Evolutionary conservation across 2,797 vertebrate genomes (phyloP).

Genomic region (Tachyglossus aculeatus): DNA sequence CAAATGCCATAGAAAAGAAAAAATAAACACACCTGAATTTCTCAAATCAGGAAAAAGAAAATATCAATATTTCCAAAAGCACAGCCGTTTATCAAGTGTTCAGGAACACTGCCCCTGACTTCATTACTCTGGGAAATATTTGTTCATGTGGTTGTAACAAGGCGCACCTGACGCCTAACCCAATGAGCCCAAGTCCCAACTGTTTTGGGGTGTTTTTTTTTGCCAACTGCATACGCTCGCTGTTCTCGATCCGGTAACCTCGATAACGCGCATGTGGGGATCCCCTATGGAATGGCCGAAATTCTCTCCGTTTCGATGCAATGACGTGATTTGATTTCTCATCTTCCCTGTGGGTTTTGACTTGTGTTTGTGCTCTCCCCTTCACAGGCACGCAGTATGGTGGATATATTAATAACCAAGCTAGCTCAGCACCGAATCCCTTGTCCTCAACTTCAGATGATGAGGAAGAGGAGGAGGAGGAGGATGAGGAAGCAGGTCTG

Average conservation of each 20-base stretch:
- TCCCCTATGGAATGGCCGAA: slow-evolving; percentile 61
- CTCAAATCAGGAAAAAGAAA: too few species aligned
- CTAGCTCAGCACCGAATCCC: slow-evolving; percentile 90
- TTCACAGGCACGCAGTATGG: slow-evolving; percentile 94
- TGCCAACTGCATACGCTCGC: slow-evolving; percentile 50
- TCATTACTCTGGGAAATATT: too few species aligned
- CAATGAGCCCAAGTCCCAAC: slow-evolving; percentile 34
- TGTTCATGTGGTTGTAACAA: too few species aligned
- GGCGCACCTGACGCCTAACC: slow-evolving; percentile 45
- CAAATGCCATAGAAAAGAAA: too few species aligned
- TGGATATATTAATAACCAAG: slow-evolving; percentile 94
- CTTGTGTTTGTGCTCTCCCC: slow-evolving; percentile 84
- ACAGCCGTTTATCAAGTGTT: too few species aligned
- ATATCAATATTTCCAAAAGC: too few species aligned
- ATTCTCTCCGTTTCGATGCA: slow-evolving; percentile 72
- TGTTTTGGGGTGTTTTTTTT: too few species aligned
- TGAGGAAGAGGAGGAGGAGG: slow-evolving; percentile 88
- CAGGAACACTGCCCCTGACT: too few species aligned
- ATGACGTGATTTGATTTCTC: slow-evolving; percentile 66
- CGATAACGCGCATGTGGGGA: slow-evolving; percentile 62
- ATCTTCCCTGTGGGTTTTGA: slow-evolving; percentile 74
- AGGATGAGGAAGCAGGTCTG: slow-evolving; percentile 99
- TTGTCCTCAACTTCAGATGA: slow-evolving; percentile 98
- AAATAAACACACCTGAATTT: too few species aligned
- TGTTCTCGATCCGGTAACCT: slow-evolving; percentile 21